Evolutionary conservation across 1,140 invertebrate genomes (phyloP).

Genomic region (Diachasma alloeum): DNA sequence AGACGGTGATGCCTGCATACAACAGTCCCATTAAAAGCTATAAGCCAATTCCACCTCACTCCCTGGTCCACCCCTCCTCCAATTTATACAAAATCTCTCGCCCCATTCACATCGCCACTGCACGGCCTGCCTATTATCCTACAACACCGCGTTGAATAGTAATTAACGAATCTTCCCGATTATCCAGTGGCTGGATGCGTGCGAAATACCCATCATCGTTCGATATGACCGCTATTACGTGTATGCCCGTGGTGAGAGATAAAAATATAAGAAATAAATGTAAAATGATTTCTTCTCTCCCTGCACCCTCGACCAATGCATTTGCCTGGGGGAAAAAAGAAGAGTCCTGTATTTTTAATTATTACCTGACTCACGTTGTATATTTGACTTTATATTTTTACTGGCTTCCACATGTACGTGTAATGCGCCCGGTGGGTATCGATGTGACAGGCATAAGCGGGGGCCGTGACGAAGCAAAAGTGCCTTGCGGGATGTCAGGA

Average conservation of each 20-base stretch:
- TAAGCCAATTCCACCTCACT: neutral
- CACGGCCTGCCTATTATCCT: neutral
- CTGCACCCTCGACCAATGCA: neutral
- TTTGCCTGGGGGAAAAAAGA: neutral
- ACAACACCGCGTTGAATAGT: constrained; percentile 1
- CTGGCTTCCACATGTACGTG: neutral
- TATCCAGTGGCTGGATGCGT: neutral
- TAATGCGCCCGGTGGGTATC: constrained; percentile 20
- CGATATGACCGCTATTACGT: neutral
- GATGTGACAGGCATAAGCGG: constrained; percentile 21
- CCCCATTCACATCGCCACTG: neutral
- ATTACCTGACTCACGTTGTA: constrained; percentile 9
- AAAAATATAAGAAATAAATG: too few relatives aligned
- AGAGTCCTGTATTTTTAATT: neutral
- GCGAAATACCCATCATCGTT: neutral
- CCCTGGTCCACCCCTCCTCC: constrained; percentile 1
- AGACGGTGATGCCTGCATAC: neutral
- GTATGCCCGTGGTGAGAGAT: too few relatives aligned
- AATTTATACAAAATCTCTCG: constrained; percentile 10
- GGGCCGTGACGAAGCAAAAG: constrained; percentile 26
- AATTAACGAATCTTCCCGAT: constrained; percentile 25
- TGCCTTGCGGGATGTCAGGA: neutral
- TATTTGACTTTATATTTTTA: constrained; percentile 7
- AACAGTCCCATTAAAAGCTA: neutral
- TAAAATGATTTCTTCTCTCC: neutral